Evolutionary conservation across 2,113 vertebrate genomes (phyloP).

Genomic region (Pteronura brasiliensis): DNA sequence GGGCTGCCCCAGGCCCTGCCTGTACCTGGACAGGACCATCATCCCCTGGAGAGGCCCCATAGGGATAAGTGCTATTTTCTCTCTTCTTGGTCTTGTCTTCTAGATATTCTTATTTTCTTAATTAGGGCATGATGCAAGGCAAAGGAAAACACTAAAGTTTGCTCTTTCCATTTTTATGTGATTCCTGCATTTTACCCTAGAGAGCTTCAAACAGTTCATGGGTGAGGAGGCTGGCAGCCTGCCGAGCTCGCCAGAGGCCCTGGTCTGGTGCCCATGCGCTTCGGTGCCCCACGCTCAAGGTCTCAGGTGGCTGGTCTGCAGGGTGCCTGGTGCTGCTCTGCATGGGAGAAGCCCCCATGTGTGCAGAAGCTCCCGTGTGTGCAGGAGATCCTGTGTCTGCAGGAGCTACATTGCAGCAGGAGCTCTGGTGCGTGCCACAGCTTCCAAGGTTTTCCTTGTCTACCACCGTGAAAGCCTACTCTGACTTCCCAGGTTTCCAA

Average conservation of each 20-base stretch:
- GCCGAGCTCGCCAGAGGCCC: accelerated
- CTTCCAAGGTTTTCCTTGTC: not conserved
- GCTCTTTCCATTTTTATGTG: not conserved
- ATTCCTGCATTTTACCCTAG: not conserved
- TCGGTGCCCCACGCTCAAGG: accelerated
- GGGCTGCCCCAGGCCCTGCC: accelerated
- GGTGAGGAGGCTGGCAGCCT: accelerated
- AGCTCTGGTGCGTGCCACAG: accelerated
- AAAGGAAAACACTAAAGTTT: not conserved
- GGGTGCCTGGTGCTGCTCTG: not conserved
- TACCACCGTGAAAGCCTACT: not conserved
- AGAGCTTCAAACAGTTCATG: not conserved
- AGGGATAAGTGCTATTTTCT: accelerated
- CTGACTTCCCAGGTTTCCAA: not conserved
- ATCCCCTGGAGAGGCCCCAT: accelerated
- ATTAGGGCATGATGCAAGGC: not conserved
- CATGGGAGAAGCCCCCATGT: not conserved
- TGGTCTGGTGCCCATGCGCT: accelerated
- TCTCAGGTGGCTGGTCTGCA: not conserved
- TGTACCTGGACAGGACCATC: accelerated
- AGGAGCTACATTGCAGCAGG: not conserved
- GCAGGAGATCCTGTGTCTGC: no score
- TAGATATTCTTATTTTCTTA: not conserved
- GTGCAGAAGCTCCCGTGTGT: not conserved
- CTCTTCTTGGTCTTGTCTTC: not conserved